Conservation (phyloP, 2,113 vertebrate genomes). For the Cygnus buccinator region DNA sequence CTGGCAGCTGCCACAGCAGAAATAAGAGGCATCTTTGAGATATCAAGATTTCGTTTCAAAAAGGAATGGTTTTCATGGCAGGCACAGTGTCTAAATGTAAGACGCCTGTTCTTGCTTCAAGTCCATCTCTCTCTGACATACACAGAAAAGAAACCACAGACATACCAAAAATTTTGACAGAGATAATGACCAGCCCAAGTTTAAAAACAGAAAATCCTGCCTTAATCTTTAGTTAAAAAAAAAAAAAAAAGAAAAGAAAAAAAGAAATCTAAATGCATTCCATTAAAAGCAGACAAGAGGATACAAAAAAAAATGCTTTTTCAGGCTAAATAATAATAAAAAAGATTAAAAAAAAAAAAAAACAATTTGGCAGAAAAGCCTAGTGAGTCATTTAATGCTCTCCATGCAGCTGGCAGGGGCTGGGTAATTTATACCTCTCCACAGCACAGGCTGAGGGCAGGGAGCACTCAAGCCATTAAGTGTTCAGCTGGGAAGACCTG, state of each 20-base stretch:
- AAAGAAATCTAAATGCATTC: not conserved
- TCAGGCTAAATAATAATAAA: slow-evolving; percentile 19
- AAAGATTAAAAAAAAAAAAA: not conserved
- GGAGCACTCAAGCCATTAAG: not conserved
- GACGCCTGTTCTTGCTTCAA: not conserved
- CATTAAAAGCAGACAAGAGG: slow-evolving; percentile 20
- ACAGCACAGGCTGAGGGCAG: not conserved
- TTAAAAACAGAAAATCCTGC: slow-evolving; percentile 21
- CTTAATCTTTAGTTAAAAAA: not conserved
- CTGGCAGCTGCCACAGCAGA: slow-evolving; percentile 29
- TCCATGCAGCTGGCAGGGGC: not conserved
- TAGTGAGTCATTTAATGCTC: slow-evolving; percentile 29
- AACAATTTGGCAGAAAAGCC: slow-evolving; percentile 4
- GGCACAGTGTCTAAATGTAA: slow-evolving; percentile 23
- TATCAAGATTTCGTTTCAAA: slow-evolving; percentile 35
- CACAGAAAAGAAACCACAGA: not conserved
- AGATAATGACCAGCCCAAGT: slow-evolving; percentile 1
- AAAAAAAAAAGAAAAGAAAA: not conserved
- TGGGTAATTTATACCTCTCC: not conserved
- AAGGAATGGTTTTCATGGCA: not conserved
- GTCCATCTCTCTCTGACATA: not conserved
- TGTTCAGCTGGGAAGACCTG: not conserved
- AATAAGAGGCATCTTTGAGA: slow-evolving; percentile 28
- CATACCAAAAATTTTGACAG: slow-evolving; percentile 23
- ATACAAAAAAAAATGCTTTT: slow-evolving; percentile 44